Evolutionary conservation across 1,140 invertebrate species (phyloP).

Genomic region (Brachionus plicatilis): DNA sequence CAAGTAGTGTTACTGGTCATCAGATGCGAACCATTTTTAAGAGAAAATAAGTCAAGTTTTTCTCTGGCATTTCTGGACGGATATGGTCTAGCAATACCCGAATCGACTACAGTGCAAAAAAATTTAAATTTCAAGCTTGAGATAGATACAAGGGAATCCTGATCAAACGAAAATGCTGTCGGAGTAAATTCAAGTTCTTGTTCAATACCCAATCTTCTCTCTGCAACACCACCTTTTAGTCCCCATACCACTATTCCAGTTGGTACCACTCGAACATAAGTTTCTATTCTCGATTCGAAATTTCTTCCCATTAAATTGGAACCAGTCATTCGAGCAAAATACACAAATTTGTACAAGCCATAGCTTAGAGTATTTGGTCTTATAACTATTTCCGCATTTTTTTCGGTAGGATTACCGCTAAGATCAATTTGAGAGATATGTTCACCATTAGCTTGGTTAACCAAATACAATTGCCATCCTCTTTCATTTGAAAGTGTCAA

Average conservation of each 20-base stretch:
- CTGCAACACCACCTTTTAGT: slow-evolving; percentile 5
- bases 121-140: slow-evolving; percentile 8
- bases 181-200: slow-evolving; percentile 24
- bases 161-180: slow-evolving; percentile 6
- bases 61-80: neutral
- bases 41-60: slow-evolving; percentile 26
- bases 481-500: neutral
- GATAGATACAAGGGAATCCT: neutral
- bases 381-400: neutral
- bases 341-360: slow-evolving; percentile 35
- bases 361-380: neutral
- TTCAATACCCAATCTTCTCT: neutral
- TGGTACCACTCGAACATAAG: neutral
- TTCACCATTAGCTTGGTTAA: neutral
- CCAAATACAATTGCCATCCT: neutral
- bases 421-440: neutral
- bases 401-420: neutral
- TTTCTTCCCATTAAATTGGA: neutral
- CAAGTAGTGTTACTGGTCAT: slow-evolving; percentile 25
- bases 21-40: neutral
- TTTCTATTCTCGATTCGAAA: neutral
- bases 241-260: slow-evolving; percentile 33
- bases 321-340: neutral
- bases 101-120: slow-evolving; percentile 6
- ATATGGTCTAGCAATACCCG: neutral